Percentiles rank a stretch among this genome's conserved stretches.
These are phyloP conservation scores for Scatophagus argus DNA, from an alignment of 2,113 vertebrate genomes.

Conservation along the genomic window DNA sequence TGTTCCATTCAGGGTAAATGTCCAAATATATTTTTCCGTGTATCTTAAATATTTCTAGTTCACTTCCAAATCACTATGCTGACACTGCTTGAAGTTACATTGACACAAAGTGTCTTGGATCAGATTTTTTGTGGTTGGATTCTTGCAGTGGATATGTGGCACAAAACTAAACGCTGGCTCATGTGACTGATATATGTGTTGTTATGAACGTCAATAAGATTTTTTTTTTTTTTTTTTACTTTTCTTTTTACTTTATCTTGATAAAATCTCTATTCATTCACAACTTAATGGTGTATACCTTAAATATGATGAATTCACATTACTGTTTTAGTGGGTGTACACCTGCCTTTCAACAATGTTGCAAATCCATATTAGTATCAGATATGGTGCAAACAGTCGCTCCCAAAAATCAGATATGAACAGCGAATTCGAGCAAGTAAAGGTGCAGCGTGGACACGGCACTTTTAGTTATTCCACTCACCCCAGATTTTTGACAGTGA, in stretches of 20 bases:
- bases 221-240: background rate
- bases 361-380: background rate
- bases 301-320: background rate
- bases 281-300: too few relatives aligned
- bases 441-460: too few relatives aligned
- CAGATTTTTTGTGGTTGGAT: background rate
- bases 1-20: background rate
- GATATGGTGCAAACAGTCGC: background rate
- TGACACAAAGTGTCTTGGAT: background rate
- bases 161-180: background rate
- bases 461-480: background rate
- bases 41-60: background rate
- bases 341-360: background rate
- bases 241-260: background rate
- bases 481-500: conserved; percentile 20
- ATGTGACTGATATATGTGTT: background rate
- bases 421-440: too few relatives aligned
- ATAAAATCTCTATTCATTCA: background rate
- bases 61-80: background rate
- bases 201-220: background rate
- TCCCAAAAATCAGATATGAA: too few relatives aligned
- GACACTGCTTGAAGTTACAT: background rate
- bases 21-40: background rate
- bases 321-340: background rate
- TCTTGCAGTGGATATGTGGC: background rate